These are phyloP conservation scores for Hydropsyche betteni DNA, from an alignment of 2,888 invertebrate species.

Conservation along the genomic window DNA sequence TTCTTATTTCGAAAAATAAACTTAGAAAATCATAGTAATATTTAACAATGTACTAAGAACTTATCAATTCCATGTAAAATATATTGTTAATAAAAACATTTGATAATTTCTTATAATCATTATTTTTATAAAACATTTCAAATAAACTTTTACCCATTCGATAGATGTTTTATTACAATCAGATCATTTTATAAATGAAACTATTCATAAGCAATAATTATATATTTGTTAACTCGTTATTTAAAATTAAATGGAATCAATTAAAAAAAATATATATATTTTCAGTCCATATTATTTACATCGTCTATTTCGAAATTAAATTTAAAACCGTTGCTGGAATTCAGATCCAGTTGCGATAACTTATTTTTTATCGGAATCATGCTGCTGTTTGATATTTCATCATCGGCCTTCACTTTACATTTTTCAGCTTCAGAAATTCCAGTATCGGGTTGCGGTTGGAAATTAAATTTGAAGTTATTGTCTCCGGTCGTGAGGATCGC, in stretches of 20 bases:
- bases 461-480: conserved; percentile 67
- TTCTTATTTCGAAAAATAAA: neutral
- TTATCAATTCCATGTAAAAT: neutral
- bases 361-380: conserved; percentile 51
- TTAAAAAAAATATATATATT: neutral
- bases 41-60: neutral
- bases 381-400: conserved; percentile 53
- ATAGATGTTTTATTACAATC: too few species aligned
- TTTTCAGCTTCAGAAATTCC: conserved; percentile 51
- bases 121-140: too few species aligned
- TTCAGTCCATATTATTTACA: neutral
- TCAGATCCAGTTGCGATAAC: conserved; percentile 56
- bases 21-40: neutral
- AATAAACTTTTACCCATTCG: too few species aligned
- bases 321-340: conserved; percentile 67
- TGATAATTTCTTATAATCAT: neutral
- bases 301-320: conserved; percentile 69
- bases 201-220: too few species aligned
- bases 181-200: too few species aligned
- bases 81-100: conserved; percentile 13
- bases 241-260: neutral
- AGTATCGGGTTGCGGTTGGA: conserved; percentile 57
- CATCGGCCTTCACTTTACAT: conserved; percentile 52
- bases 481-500: conserved; percentile 64
- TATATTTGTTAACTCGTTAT: neutral